Percentiles rank a stretch among this genome's conserved stretches.
These are phyloP conservation scores for Rhodinocichla rosea DNA, from an alignment of 2,113 vertebrate genomes.

Conservation along the genomic window DNA sequence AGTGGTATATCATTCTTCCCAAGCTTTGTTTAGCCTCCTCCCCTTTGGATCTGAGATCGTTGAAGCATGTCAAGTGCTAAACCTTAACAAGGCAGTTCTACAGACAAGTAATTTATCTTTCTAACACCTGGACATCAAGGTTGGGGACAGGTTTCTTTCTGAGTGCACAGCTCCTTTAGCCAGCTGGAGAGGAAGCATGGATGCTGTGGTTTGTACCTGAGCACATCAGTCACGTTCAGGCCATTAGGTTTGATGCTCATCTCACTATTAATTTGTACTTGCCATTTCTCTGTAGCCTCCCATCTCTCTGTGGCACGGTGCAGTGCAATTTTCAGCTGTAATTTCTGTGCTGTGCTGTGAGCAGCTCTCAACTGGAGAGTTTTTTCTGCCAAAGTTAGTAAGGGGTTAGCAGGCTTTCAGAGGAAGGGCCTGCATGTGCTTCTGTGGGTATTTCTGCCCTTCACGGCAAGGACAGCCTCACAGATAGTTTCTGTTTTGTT, in stretches of 20 bases:
- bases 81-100: neutral
- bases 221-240: neutral
- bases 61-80: neutral
- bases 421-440: no score
- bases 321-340: neutral
- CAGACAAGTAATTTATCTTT: neutral
- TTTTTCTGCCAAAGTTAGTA: neutral
- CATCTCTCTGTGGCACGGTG: rapidly evolving
- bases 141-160: no score
- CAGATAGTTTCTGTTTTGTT: neutral
- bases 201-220: neutral
- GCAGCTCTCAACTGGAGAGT: neutral
- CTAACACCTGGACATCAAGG: neutral
- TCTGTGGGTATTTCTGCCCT: neutral
- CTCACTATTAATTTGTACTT: rapidly evolving
- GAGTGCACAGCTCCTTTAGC: neutral
- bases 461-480: neutral
- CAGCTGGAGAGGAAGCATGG: neutral
- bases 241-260: neutral
- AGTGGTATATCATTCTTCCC: neutral
- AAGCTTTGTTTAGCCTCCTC: neutral
- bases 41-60: neutral
- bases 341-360: neutral
- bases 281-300: neutral
- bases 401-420: neutral